These are phyloP conservation scores for Pygocentrus nattereri DNA, from an alignment of 2,797 vertebrate species.

Conservation along the genomic window DNA sequence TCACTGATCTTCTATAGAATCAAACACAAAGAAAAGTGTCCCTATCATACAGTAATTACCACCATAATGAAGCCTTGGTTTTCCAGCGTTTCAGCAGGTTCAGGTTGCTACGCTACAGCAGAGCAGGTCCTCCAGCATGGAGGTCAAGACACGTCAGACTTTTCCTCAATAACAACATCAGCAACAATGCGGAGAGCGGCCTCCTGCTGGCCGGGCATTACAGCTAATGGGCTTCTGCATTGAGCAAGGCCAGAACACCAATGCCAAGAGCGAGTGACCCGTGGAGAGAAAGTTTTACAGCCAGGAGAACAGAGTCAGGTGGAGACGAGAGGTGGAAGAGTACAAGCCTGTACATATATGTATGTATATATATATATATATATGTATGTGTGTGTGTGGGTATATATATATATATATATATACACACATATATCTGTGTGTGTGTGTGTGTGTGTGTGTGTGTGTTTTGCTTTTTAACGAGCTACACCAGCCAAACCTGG, in stretches of 20 bases:
- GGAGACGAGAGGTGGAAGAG: neutral
- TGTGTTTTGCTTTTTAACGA: slow-evolving; percentile 45
- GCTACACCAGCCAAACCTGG: slow-evolving; percentile 27
- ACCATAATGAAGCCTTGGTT: neutral
- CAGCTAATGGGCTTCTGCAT: slow-evolving; percentile 39
- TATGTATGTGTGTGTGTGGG: no score
- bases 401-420: no score
- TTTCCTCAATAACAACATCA: neutral
- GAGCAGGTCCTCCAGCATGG: neutral
- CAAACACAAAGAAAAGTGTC: no score
- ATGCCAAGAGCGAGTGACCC: slow-evolving; percentile 12
- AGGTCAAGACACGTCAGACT: neutral
- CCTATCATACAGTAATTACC: neutral
- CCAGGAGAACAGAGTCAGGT: neutral
- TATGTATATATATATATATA: no score
- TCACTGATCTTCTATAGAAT: neutral
- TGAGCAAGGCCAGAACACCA: slow-evolving; percentile 6
- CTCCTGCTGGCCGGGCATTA: slow-evolving; percentile 11
- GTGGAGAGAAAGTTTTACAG: slow-evolving; percentile 24
- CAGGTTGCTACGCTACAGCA: slow-evolving; percentile 7
- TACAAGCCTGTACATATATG: no score
- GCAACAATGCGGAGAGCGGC: slow-evolving; percentile 20
- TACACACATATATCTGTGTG: no score
- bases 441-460: neutral
- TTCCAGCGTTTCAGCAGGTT: neutral